Conservation (phyloP, 2,888 invertebrate genomes). For the Thereva unica region DNA sequence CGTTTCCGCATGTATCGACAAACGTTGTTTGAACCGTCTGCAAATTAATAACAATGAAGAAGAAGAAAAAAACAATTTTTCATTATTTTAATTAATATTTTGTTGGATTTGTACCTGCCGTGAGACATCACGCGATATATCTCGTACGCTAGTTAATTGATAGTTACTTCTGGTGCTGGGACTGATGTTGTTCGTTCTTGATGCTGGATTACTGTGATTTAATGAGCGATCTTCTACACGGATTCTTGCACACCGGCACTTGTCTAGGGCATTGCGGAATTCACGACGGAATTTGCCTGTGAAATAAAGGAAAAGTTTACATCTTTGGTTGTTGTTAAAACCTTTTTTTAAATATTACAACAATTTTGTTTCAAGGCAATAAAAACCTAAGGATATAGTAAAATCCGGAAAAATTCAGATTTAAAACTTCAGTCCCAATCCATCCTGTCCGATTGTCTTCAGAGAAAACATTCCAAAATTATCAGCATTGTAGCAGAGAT, state of each 20-base stretch:
- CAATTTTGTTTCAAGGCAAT: too few relatives aligned
- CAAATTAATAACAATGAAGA: background rate
- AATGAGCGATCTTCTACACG: conserved; percentile 46
- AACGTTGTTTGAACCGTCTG: conserved; percentile 48
- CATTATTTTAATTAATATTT: background rate
- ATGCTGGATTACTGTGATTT: conserved; percentile 45
- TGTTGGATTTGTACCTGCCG: conserved; percentile 42
- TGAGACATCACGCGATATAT: conserved; percentile 45
- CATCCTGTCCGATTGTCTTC: too few relatives aligned
- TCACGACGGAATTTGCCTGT: conserved; percentile 75
- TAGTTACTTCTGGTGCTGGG: conserved; percentile 47
- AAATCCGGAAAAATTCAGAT: too few relatives aligned
- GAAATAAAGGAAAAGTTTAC: conserved; percentile 50
- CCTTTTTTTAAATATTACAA: too few relatives aligned
- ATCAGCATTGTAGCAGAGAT: too few relatives aligned
- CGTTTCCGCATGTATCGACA: conserved; percentile 45
- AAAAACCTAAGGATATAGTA: too few relatives aligned
- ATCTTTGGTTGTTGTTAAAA: too few relatives aligned
- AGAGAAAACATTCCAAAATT: too few relatives aligned
- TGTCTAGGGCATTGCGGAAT: conserved; percentile 71
- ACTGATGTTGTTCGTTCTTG: conserved; percentile 46
- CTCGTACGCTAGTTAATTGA: conserved; percentile 47
- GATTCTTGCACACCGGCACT: conserved; percentile 60
- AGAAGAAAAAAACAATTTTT: background rate
- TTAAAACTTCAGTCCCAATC: too few relatives aligned